A percentile compares a stretch with the other conserved stretches of the same genome.
These are phyloP conservation scores for Benthosema pterotum DNA, from an alignment of 2,797 vertebrate species.

Conservation along the genomic window DNA sequence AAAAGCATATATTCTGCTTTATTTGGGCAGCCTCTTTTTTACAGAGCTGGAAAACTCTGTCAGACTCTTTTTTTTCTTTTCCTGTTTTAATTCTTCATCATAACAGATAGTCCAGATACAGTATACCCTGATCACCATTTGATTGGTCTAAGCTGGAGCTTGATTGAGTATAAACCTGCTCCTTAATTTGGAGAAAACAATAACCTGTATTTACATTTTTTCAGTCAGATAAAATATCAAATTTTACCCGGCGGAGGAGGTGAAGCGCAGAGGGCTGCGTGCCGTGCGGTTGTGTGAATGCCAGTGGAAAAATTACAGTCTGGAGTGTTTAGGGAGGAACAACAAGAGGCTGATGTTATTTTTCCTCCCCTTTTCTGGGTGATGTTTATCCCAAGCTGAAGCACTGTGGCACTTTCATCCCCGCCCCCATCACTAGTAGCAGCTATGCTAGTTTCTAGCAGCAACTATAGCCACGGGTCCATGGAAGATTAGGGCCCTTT, in stretches of 20 bases:
- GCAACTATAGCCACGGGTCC: conserved; percentile 15
- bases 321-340: conserved; percentile 20
- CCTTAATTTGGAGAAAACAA: conserved; percentile 59
- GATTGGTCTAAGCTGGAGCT: conserved; percentile 47
- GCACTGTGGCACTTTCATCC: conserved; percentile 23
- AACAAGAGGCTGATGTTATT: conserved; percentile 21
- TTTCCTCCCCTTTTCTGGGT: conserved; percentile 22
- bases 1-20: conserved; percentile 38
- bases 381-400: conserved; percentile 28
- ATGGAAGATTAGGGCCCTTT: conserved; percentile 2
- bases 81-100: neutral
- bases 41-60: conserved; percentile 58
- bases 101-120: conserved; percentile 40
- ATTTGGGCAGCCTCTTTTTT: conserved; percentile 49
- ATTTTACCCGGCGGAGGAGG: conserved; percentile 25
- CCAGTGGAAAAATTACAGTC: conserved; percentile 30
- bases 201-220: conserved; percentile 64
- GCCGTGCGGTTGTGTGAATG: conserved; percentile 24
- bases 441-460: conserved; percentile 30
- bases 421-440: conserved; percentile 40
- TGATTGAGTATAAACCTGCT: conserved; percentile 66
- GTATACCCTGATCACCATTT: conserved; percentile 39
- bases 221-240: conserved; percentile 53
- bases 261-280: conserved; percentile 10
- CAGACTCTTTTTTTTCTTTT: conserved; percentile 44